Evolutionary conservation across 2,797 vertebrate genomes (phyloP), one percentile per base, ranked within the genome.

Genomic region (Zalophus californianus): DNA sequence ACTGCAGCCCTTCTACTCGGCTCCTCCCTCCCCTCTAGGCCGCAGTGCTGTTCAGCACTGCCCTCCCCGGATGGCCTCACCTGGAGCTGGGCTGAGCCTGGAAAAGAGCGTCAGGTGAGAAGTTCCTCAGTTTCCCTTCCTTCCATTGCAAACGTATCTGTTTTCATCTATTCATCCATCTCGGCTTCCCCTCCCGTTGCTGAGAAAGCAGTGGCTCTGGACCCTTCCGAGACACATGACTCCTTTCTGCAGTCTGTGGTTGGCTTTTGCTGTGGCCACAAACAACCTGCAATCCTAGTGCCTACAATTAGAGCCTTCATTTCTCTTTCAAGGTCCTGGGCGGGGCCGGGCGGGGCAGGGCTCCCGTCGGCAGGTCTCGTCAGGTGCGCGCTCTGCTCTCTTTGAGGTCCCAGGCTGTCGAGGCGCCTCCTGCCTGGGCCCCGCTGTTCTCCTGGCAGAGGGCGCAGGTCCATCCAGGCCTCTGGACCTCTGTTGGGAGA

Each of bases 371-470:
- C 32, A 50, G 66, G 52, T 72, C 64, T 27, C 38, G 38, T 21
- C 38, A 13, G 78, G 78, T 72, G 38, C 14, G 10, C 7, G 8
- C 64, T 0, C 38, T 2, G 21, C 52, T 21, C 38, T 60, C 78
- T 20, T 29, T 3, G 4, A 23, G 38, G 38, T 10, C 52, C 38
- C 29, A 0, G 4, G 38, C 38, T n/a, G 52, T n/a, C 0, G 9
- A 62, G 72, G 14, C 35, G 29, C 9, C 20, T 12, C 12, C 88
- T 18, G 4, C n/a, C 48, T 7, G 77, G 25, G 8, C 11, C 77
- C 12, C 21, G 1, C 14, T 25, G 12, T 52, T 89, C 29, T 64
- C n/a, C 16, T 9, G 44, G 18, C 7, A 52, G 29, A 50, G 41
- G 78, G 13, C 58, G 11, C 64, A 58, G 21, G 78, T 32, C 35